These are phyloP conservation scores for Rutilus rutilus DNA, from an alignment of 2,113 vertebrate species.

Conservation along the genomic window DNA sequence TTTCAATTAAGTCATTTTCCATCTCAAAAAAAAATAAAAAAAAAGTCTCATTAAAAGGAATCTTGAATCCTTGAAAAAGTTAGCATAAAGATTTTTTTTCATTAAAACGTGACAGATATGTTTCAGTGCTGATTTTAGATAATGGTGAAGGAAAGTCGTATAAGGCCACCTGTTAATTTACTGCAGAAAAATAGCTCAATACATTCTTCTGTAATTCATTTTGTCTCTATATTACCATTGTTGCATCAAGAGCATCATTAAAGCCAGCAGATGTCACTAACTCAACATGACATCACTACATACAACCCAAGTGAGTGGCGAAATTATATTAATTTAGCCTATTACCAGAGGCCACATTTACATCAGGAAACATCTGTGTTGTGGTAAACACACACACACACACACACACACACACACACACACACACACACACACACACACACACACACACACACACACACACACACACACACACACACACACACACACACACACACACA, in stretches of 20 bases:
- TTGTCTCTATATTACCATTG: neutral
- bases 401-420: no score
- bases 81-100: neutral
- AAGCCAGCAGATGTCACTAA: constrained; percentile 56
- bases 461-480: neutral
- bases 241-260: constrained; percentile 12
- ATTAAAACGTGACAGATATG: neutral
- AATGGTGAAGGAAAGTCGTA: neutral
- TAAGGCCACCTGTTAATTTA: neutral
- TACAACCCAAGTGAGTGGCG: neutral
- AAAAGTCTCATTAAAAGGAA: neutral
- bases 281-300: constrained; percentile 7
- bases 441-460: neutral
- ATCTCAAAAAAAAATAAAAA: neutral
- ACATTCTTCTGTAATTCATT: neutral
- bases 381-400: neutral
- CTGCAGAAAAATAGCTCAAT: neutral
- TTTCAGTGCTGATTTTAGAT: neutral
- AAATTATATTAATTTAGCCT: neutral
- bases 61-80: neutral
- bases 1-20: no score
- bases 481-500: no score
- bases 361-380: constrained; percentile 14
- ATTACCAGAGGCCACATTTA: constrained; percentile 1
- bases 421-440: no score